phyloP scores from a whole-genome alignment of 64 coral and sea anemone genomes.

The Dendronephthya gigantea region DNA sequence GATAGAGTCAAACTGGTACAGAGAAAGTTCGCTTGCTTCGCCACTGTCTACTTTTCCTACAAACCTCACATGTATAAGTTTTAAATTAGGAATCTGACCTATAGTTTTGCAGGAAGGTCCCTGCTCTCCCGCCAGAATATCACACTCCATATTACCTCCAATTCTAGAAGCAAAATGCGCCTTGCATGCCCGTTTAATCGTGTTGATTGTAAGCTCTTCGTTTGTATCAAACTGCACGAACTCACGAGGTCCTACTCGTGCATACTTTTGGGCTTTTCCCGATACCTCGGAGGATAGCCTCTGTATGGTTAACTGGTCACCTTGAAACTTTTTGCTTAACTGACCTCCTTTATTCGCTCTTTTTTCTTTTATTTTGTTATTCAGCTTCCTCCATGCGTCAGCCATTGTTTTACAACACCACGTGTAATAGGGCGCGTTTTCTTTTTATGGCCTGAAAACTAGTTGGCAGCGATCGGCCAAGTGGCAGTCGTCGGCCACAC shows the following conservation, averaged over 20 bases:
- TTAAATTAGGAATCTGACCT: constrained; percentile 38
- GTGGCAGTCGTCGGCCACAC: too few species aligned
- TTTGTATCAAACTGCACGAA: background rate
- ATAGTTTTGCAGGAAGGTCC: constrained; percentile 38
- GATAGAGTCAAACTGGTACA: background rate
- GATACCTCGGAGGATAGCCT: background rate
- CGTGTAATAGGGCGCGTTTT: too few species aligned
- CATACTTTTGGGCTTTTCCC: constrained; percentile 16
- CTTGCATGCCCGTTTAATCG: constrained; percentile 9
- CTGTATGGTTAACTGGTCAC: background rate
- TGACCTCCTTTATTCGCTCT: background rate
- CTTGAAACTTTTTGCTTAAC: background rate
- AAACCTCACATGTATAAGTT: constrained; percentile 28
- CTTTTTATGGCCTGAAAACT: too few species aligned
- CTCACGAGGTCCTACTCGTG: background rate
- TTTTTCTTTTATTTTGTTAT: background rate
- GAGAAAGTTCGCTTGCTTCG: background rate
- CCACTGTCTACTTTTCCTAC: background rate
- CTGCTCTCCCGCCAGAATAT: constrained; percentile 34
- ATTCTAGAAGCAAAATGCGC: constrained; percentile 24
- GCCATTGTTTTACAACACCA: too few species aligned
- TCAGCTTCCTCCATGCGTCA: background rate
- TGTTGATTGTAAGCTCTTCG: constrained; percentile 13
- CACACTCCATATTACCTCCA: background rate
- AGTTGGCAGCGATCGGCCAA: too few species aligned